Conservation (phyloP, 2,797 vertebrate genomes). For the Mormyrops attenuatus region DNA sequence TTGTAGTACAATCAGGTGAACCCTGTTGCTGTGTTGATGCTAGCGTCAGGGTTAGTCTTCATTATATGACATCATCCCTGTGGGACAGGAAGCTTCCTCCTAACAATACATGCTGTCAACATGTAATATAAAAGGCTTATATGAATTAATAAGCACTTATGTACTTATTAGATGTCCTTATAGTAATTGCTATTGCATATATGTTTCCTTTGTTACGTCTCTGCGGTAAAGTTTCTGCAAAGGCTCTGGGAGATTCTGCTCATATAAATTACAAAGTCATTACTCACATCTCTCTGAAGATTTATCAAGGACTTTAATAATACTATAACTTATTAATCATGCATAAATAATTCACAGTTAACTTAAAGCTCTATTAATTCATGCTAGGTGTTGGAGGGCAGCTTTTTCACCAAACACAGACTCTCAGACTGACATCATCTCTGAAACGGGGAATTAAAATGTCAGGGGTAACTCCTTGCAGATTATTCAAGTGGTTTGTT, state of each 20-base stretch:
- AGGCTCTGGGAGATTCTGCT: conserved; percentile 12
- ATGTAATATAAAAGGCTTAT: not conserved
- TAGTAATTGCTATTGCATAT: conserved; percentile 6
- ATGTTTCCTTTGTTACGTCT: not conserved
- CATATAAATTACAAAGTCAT: conserved; percentile 15
- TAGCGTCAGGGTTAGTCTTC: conserved; percentile 16
- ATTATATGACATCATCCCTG: not conserved
- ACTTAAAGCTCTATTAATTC: conserved; percentile 33
- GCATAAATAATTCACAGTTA: conserved; percentile 54
- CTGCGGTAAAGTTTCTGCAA: not conserved
- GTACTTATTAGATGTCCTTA: conserved; percentile 1
- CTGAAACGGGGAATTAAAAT: not conserved
- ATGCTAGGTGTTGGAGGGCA: conserved; percentile 14
- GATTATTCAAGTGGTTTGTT: not conserved
- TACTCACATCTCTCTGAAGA: conserved; percentile 41
- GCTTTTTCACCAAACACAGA: not conserved
- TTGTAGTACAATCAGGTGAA: conserved; percentile 26
- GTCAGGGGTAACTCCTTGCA: not conserved
- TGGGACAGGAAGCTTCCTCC: conserved; percentile 4
- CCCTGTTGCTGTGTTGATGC: conserved; percentile 40
- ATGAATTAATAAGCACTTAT: conserved; percentile 4
- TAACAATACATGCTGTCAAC: conserved; percentile 26
- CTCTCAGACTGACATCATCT: not conserved
- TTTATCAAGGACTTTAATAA: conserved; percentile 50
- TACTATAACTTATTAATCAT: conserved; percentile 59